Evolutionary conservation across 2,113 vertebrate genomes (phyloP), one percentile per base, ranked within the genome.

Genomic region (Columba janthina): DNA sequence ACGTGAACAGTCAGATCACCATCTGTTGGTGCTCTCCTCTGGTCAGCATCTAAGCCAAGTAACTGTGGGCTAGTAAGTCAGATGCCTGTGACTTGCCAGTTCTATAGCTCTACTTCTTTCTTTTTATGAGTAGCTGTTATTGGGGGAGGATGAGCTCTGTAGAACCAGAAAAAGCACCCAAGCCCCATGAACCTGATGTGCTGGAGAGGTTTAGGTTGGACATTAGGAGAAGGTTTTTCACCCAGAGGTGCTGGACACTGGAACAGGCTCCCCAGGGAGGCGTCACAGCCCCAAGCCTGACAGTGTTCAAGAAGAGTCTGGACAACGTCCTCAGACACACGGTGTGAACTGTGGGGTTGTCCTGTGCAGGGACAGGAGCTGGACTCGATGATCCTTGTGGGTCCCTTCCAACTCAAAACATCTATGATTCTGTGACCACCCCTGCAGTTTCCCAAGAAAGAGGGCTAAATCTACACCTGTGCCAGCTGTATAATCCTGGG

Each of bases 401-500:
- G 44, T 46, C 44, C 44, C 44, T 46, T 46, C 44, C 44, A 46
- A 19, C 18, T 46, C 44, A 46, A 19, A 17, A 19, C 44, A 46
- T 46, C 44, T 46, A 46, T 46, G 44, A 46, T 46, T 46, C 44
- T 46, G 18, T 19, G 18, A 86, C 64, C 58, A n/a, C 6, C 25
- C 60, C 65, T 73, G 46, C 17, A 56, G 54, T 22, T 67, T 15
- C 54, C 38, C 34, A 56, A 22, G 34, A 13, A 66, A 32, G 13
- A 21, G 14, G 7, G 44, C 61, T 75, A 5, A 22, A 28, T 20
- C 42, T n/a, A 3, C 6, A 12, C 2, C 1, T 6, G 5, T 51
- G 58, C 2, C 61, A 81, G 28, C 7, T 28, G 12, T 15, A 2
- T 28, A 2, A 24, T 13, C 4, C 31, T 34, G 28, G 36, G 46